Evolutionary conservation across 2,113 vertebrate species (phyloP).

Genomic region (Mormyrus iriodes): DNA sequence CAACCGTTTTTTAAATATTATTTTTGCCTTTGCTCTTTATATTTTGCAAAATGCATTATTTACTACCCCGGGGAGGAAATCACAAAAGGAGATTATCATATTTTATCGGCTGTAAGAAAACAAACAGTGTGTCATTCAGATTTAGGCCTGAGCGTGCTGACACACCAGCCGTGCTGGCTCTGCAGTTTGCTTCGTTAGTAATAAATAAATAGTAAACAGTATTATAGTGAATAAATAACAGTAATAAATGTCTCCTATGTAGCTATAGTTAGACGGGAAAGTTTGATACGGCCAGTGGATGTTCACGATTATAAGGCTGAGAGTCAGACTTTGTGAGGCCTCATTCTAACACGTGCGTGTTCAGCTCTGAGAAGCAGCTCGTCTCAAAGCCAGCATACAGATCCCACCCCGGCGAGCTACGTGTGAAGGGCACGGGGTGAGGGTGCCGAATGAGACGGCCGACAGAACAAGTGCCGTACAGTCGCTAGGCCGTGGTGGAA

Average conservation of each 20-base stretch:
- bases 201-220: background rate
- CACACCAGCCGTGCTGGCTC: background rate
- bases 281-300: background rate
- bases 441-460: background rate
- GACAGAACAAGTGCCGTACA: background rate
- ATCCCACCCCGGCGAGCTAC: background rate
- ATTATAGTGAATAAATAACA: background rate
- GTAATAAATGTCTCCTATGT: background rate
- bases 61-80: conserved; percentile 34
- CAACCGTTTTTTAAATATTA: conserved; percentile 29
- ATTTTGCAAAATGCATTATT: conserved; percentile 37
- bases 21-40: conserved; percentile 31
- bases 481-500: background rate
- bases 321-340: background rate
- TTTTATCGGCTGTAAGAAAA: conserved; percentile 29
- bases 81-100: conserved; percentile 24
- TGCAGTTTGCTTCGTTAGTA: background rate
- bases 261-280: background rate
- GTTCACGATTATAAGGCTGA: background rate
- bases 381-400: background rate
- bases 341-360: background rate
- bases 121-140: conserved; percentile 16
- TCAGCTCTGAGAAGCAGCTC: background rate
- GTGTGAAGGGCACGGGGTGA: background rate
- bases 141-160: background rate